These are phyloP conservation scores for Acanthoscelides obtectus DNA, from an alignment of 2,888 invertebrate species.

Conservation along the genomic window DNA sequence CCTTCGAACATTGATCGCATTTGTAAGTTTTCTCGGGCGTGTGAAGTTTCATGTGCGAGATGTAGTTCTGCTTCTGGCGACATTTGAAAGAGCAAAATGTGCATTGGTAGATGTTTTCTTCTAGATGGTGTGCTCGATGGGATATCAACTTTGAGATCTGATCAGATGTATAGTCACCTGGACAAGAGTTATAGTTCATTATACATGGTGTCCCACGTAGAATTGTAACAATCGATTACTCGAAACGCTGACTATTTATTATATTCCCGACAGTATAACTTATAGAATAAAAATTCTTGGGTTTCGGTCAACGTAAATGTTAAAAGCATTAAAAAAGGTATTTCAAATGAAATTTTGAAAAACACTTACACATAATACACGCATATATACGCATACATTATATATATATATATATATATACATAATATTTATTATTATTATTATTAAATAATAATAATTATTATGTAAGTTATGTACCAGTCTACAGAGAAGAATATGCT, in stretches of 20 bases:
- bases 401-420: too few relatives aligned
- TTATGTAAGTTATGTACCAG: too few relatives aligned
- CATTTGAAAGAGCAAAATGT: constrained; percentile 56
- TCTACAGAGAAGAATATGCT: too few relatives aligned
- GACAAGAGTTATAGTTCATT: constrained; percentile 7
- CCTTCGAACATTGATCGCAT: constrained; percentile 56
- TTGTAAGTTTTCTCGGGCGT: constrained; percentile 54
- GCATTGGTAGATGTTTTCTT: constrained; percentile 49
- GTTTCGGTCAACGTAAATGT: too few relatives aligned
- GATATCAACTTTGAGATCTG: constrained; percentile 54
- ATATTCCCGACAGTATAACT: not conserved
- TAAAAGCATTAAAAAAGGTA: too few relatives aligned
- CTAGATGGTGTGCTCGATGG: constrained; percentile 56
- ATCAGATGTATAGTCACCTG: constrained; percentile 43
- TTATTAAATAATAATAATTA: too few relatives aligned
- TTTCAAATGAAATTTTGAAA: too few relatives aligned
- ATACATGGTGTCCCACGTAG: not conserved
- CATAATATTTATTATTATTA: too few relatives aligned
- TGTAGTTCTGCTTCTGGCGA: constrained; percentile 54
- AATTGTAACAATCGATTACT: not conserved
- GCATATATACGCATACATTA: too few relatives aligned
- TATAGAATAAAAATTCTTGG: not conserved
- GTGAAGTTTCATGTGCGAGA: constrained; percentile 57
- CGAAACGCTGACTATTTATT: not conserved
- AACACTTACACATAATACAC: too few relatives aligned